A percentile compares a stretch with the other conserved stretches of the same genome.
These are phyloP conservation scores for Steinernema khuongi DNA, from an alignment of 1,140 invertebrate species.

Conservation along the genomic window DNA sequence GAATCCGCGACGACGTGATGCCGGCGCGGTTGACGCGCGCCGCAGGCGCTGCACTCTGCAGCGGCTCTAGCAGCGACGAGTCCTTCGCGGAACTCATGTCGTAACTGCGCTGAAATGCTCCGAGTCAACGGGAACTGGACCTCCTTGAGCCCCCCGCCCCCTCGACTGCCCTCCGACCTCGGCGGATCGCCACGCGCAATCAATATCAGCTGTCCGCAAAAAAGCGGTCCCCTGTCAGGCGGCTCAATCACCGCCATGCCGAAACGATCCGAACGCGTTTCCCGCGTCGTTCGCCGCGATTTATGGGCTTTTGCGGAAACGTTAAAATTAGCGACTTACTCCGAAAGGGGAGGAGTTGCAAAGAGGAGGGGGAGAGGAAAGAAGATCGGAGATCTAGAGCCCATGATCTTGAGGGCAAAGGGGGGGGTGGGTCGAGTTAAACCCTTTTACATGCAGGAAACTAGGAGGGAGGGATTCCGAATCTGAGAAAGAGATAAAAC, in stretches of 20 bases:
- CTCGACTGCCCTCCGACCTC: background rate
- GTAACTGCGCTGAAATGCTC: constrained; percentile 1
- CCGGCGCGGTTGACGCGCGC: constrained; percentile 3
- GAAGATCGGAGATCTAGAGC: too few species aligned
- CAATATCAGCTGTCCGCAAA: constrained; percentile 13
- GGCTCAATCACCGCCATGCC: background rate
- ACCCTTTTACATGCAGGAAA: too few species aligned
- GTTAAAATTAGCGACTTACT: background rate
- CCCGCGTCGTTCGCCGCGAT: background rate
- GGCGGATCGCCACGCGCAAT: background rate
- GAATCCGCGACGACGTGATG: constrained; percentile 8
- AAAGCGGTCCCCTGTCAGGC: background rate
- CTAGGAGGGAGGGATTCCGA: too few species aligned
- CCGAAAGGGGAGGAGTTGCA: too few species aligned
- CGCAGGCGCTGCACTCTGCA: background rate
- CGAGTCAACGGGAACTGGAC: background rate
- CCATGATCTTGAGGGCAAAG: too few species aligned
- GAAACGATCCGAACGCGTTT: background rate
- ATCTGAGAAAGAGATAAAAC: too few species aligned
- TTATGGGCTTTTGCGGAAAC: too few species aligned
- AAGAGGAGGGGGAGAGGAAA: too few species aligned
- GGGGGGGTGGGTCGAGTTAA: too few species aligned
- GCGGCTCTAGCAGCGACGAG: constrained; percentile 10
- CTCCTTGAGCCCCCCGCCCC: background rate
- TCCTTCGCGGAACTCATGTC: constrained; percentile 11